Conservation (phyloP, 2,113 vertebrate species). For the Gymnocephalus cernua region DNA sequence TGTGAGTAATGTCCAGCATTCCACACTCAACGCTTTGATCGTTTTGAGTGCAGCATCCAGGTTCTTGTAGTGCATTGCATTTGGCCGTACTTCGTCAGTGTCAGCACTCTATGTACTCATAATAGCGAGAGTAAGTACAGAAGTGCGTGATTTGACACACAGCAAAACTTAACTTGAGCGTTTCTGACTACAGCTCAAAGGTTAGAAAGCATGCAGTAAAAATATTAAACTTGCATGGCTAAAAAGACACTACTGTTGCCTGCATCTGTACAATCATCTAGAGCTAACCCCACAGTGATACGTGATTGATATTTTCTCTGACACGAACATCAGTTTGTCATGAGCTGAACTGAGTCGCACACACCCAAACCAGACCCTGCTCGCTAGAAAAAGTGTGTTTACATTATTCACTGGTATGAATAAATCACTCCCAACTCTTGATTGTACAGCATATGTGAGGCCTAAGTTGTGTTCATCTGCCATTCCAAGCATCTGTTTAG, state of each 20-base stretch:
- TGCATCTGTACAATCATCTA: not conserved
- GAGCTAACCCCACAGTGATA: not conserved
- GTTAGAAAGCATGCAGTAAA: not conserved
- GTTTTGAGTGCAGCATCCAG: no score
- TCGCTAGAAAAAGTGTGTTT: slow-evolving; percentile 54
- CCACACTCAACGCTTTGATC: no score
- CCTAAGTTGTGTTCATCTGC: slow-evolving; percentile 70
- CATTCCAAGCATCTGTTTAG: slow-evolving; percentile 78
- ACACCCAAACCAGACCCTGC: slow-evolving; percentile 16
- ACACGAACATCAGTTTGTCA: slow-evolving; percentile 63
- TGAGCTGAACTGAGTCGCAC: slow-evolving; percentile 21
- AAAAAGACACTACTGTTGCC: not conserved
- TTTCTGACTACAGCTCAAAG: not conserved
- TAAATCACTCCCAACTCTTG: slow-evolving; percentile 62
- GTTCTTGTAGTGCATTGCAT: no score
- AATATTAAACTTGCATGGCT: not conserved
- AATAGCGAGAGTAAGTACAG: no score
- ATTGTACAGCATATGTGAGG: slow-evolving; percentile 71
- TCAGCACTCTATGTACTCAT: no score
- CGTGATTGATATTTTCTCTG: slow-evolving; percentile 57
- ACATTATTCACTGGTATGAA: slow-evolving; percentile 77
- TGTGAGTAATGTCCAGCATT: no score
- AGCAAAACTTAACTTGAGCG: not conserved
- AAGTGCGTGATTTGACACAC: no score
- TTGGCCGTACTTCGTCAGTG: no score